Conservation (phyloP, 1,140 invertebrate genomes). For the Aphaenogaster rudis region DNA sequence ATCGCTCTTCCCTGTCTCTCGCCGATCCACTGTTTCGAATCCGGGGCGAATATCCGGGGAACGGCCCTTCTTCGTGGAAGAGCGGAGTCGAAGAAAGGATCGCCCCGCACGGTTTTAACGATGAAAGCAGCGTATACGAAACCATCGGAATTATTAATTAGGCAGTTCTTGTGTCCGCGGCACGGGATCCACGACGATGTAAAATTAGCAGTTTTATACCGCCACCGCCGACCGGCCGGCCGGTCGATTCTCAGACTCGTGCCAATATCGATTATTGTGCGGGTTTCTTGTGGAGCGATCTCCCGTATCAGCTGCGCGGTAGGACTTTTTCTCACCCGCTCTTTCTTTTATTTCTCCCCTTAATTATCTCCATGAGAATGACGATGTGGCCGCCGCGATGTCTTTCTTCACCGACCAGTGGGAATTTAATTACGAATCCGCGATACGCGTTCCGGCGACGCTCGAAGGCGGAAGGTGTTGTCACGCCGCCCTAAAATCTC, state of each 20-base stretch:
- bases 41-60: conserved; percentile 34
- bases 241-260: conserved; percentile 82
- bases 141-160: conserved; percentile 84
- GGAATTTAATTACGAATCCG: conserved; percentile 23
- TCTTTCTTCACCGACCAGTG: conserved; percentile 26
- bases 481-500: background rate
- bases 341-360: conserved; percentile 13
- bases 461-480: background rate
- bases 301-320: conserved; percentile 64
- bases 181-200: conserved; percentile 73
- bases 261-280: conserved; percentile 83
- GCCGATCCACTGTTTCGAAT: background rate
- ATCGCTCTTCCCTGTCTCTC: conserved; percentile 51
- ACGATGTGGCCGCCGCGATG: background rate
- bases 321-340: conserved; percentile 47
- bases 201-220: conserved; percentile 86
- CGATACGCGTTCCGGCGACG: background rate
- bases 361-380: conserved; percentile 53
- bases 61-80: conserved; percentile 72
- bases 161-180: conserved; percentile 71
- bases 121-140: conserved; percentile 76
- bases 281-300: conserved; percentile 71
- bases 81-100: conserved; percentile 50
- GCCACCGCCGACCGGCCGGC: background rate
- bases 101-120: conserved; percentile 76